Evolutionary conservation across 2,113 vertebrate genomes (phyloP).

Genomic region (Carassius gibelio): DNA sequence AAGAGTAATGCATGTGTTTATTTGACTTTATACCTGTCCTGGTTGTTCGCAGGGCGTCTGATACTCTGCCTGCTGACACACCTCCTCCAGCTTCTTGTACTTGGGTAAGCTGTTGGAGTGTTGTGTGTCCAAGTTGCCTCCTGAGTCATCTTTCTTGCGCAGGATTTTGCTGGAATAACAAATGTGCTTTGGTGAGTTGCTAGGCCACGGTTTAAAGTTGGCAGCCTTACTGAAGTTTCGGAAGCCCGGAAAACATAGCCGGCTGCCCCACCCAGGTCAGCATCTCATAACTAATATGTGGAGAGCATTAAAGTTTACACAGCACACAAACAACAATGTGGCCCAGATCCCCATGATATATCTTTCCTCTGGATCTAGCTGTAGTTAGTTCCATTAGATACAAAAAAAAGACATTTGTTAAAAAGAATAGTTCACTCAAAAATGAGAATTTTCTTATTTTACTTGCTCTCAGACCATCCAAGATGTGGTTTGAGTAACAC

Average conservation of each 20-base stretch:
- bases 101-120: constrained; percentile 96
- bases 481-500: no score
- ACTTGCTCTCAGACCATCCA: no score
- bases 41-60: constrained; percentile 96
- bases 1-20: background rate
- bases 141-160: constrained; percentile 91
- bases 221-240: constrained; percentile 4
- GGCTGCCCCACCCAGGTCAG: background rate
- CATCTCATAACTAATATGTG: background rate
- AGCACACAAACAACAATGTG: background rate
- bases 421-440: no score
- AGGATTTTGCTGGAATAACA: constrained; percentile 88
- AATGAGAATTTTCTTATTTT: no score
- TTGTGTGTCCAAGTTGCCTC: constrained; percentile 74
- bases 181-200: constrained; percentile 17
- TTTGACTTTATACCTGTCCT: constrained; percentile 82
- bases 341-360: background rate
- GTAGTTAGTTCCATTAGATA: background rate
- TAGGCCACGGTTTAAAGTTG: background rate
- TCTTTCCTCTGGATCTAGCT: no score
- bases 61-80: constrained; percentile 93
- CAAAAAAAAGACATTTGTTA: no score
- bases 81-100: constrained; percentile 93
- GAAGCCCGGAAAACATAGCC: background rate
- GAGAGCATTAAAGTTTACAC: background rate